A percentile compares a stretch with the other conserved stretches of the same genome.
phyloP scores from a whole-genome alignment of 2,797 vertebrate genomes.

The Rhabdophis nuchalis region DNA sequence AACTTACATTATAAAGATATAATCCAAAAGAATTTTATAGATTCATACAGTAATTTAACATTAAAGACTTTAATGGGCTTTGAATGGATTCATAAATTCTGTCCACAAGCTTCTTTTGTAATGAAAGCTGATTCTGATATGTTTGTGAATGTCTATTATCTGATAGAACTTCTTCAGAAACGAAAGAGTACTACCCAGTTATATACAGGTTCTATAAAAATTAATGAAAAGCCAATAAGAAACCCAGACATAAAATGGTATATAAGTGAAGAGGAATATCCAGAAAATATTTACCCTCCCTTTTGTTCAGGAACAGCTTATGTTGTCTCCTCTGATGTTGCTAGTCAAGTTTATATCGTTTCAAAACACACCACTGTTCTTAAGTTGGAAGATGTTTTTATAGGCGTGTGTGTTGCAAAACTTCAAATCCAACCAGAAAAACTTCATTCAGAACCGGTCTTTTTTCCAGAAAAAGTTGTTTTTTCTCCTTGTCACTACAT shows the following conservation, averaged over 20 bases:
- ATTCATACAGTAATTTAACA: constrained; percentile 71
- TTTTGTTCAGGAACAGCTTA: constrained; percentile 75
- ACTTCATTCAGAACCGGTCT: constrained; percentile 65
- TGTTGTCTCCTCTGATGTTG: constrained; percentile 68
- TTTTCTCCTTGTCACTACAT: constrained; percentile 67
- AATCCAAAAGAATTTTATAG: constrained; percentile 73
- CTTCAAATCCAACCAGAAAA: constrained; percentile 60
- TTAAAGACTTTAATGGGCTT: constrained; percentile 76
- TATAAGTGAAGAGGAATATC: constrained; percentile 64
- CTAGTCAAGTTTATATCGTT: constrained; percentile 57
- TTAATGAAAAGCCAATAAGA: constrained; percentile 62
- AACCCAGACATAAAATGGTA: constrained; percentile 67
- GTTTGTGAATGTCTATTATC: constrained; percentile 70
- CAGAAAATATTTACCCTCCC: constrained; percentile 57
- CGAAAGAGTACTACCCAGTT: constrained; percentile 59
- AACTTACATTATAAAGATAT: constrained; percentile 57
- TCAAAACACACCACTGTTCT: constrained; percentile 55
- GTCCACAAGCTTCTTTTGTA: constrained; percentile 63
- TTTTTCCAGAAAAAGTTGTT: constrained; percentile 52
- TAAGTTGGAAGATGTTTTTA: constrained; percentile 75
- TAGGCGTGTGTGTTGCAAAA: constrained; percentile 71
- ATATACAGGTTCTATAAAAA: constrained; percentile 71
- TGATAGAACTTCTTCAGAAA: constrained; percentile 67
- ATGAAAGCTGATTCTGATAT: constrained; percentile 75
- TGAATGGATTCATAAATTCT: constrained; percentile 70